Percentiles rank a stretch among this genome's conserved stretches.
These are phyloP conservation scores for Tenualosa thibaudeaui DNA, from an alignment of 2,797 vertebrate species.

Conservation along the genomic window DNA sequence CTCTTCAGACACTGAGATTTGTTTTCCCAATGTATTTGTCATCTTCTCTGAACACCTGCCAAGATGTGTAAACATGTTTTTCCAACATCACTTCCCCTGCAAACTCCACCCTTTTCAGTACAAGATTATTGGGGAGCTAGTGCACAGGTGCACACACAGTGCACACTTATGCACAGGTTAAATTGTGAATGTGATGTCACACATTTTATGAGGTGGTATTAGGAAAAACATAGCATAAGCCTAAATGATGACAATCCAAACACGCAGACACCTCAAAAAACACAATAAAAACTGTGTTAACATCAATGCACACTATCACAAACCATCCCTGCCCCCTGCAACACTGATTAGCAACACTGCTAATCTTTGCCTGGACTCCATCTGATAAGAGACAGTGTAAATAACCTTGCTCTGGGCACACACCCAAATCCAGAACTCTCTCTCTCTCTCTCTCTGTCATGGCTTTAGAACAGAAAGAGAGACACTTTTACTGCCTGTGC, in stretches of 20 bases:
- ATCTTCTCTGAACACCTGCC: too few relatives aligned
- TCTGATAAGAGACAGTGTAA: constrained; percentile 49
- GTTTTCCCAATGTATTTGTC: too few relatives aligned
- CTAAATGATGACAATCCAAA: not conserved
- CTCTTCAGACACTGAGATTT: too few relatives aligned
- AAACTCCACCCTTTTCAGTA: not conserved
- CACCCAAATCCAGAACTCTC: constrained; percentile 33
- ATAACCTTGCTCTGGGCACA: constrained; percentile 46
- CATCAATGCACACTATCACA: not conserved
- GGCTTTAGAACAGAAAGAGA: not conserved
- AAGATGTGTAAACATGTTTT: too few relatives aligned
- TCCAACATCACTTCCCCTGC: not conserved
- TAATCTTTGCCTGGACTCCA: constrained; percentile 39
- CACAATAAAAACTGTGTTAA: not conserved
- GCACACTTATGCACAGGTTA: too few relatives aligned
- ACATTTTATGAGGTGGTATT: not conserved
- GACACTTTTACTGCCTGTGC: constrained; percentile 11
- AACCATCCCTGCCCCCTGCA: not conserved
- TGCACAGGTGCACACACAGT: not conserved
- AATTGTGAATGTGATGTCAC: not conserved
- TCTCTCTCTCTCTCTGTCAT: not conserved
- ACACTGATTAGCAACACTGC: constrained; percentile 24
- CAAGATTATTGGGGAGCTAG: not conserved
- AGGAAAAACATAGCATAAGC: not conserved
- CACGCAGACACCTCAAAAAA: not conserved